phyloP scores from a whole-genome alignment of 2,888 invertebrate genomes.

The Sesia bembeciformis region DNA sequence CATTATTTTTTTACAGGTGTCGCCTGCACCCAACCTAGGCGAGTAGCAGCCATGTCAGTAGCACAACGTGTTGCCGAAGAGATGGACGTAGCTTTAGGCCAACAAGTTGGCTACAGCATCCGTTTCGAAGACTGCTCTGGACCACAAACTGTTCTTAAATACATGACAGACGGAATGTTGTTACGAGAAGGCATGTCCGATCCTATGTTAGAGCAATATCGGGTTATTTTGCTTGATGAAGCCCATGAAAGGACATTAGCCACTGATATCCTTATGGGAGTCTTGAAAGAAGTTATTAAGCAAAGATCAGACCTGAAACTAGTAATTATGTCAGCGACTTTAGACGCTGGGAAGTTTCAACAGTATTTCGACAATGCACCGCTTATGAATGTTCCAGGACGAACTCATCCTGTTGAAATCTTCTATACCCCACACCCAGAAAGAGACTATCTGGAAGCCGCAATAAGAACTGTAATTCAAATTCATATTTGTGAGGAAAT shows the following conservation, averaged over 20 bases:
- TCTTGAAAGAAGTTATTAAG: conserved; percentile 96
- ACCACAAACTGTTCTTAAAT: conserved; percentile 93
- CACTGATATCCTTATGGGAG: conserved; percentile 99
- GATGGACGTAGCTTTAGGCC: conserved; percentile 95
- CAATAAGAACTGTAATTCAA: conserved; percentile 94
- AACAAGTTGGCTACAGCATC: conserved; percentile 79
- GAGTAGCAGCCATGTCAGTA: conserved; percentile 99
- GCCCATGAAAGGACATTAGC: conserved; percentile 99
- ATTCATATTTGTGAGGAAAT: conserved; percentile 98
- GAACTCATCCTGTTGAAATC: conserved; percentile 77
- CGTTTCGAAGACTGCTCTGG: conserved; percentile 99
- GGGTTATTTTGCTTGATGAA: conserved; percentile 96
- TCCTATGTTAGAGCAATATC: conserved; percentile 96
- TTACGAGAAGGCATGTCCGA: conserved; percentile 99
- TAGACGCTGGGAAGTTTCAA: conserved; percentile 99
- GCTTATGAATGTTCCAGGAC: conserved; percentile 95
- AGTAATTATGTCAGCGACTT: conserved; percentile 99
- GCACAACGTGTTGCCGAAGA: conserved; percentile 99
- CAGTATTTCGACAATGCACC: conserved; percentile 99
- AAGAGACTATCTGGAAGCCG: conserved; percentile 96
- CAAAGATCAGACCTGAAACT: conserved; percentile 95
- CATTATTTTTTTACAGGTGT: conserved; percentile 71
- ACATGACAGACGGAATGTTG: conserved; percentile 99
- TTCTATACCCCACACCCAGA: conserved; percentile 99
- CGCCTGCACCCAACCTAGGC: conserved; percentile 96